phyloP scores from a whole-genome alignment of 2,113 vertebrate genomes.

The Pterophyllum scalare region DNA sequence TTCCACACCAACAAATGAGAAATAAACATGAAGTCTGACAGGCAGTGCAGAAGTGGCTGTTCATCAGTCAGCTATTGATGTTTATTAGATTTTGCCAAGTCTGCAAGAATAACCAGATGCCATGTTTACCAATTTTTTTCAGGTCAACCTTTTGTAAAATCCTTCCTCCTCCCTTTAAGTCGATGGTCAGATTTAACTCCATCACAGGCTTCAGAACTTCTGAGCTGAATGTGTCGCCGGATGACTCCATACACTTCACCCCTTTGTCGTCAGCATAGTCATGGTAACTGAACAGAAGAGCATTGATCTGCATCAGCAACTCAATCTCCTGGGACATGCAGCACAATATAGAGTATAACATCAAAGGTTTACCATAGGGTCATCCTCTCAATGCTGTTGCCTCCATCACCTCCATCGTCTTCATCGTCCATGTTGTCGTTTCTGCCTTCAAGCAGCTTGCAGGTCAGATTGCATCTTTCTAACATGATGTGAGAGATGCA shows the following conservation, averaged over 20 bases:
- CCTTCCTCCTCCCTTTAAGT: neutral
- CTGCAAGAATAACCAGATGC: neutral
- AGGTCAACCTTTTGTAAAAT: slow-evolving; percentile 2
- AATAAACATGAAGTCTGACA: neutral
- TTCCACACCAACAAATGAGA: neutral
- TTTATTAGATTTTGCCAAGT: neutral
- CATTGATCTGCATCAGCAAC: neutral
- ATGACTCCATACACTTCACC: neutral
- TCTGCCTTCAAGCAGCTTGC: slow-evolving; percentile 16
- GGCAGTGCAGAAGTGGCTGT: neutral
- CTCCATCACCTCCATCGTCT: neutral
- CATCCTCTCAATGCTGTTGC: slow-evolving; percentile 33
- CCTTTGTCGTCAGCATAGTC: neutral
- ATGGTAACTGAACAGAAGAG: slow-evolving; percentile 3
- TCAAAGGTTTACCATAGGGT: slow-evolving; percentile 65
- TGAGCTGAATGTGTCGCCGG: slow-evolving; percentile 24
- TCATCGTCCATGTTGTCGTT: slow-evolving; percentile 29
- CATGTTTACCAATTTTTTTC: slow-evolving; percentile 53
- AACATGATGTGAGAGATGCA: slow-evolving; percentile 62
- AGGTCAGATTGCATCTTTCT: slow-evolving; percentile 31
- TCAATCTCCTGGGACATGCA: neutral
- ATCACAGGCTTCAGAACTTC: accelerated
- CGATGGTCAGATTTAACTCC: neutral
- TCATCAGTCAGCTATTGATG: neutral
- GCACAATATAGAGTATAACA: neutral